These are phyloP conservation scores for Orchesellides sinensis DNA, from an alignment of 2,888 invertebrate species.

Conservation along the genomic window DNA sequence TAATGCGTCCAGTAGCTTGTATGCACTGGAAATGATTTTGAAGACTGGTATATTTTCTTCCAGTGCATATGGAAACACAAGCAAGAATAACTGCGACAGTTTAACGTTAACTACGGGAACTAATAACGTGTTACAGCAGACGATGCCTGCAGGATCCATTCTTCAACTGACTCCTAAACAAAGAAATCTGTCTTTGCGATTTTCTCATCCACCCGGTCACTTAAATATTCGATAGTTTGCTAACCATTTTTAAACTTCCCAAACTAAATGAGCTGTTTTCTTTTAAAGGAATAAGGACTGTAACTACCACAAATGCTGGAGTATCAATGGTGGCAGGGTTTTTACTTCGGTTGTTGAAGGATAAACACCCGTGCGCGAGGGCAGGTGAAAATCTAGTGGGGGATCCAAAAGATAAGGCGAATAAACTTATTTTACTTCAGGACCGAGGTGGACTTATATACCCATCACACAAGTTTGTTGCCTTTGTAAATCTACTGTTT, in stretches of 20 bases:
- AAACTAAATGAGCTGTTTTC: not conserved
- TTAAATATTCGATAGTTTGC: not conserved
- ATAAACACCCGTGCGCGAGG: constrained; percentile 3
- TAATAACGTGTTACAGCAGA: not conserved
- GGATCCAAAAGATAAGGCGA: not conserved
- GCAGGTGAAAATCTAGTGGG: not conserved
- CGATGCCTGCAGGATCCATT: not conserved
- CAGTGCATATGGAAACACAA: not conserved
- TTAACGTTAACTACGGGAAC: not conserved
- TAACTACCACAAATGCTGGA: constrained; percentile 35
- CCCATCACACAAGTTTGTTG: constrained; percentile 25
- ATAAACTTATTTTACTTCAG: constrained; percentile 16
- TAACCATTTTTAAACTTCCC: constrained; percentile 11
- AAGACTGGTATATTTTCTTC: constrained; percentile 44
- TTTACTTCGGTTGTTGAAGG: constrained; percentile 18
- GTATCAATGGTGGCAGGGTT: constrained; percentile 49
- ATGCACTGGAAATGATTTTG: constrained; percentile 43
- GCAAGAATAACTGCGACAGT: not conserved
- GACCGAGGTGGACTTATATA: constrained; percentile 46
- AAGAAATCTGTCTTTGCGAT: not conserved
- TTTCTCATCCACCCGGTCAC: constrained; percentile 13
- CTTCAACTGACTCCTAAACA: not conserved
- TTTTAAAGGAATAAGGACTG: no score
- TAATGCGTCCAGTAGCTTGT: constrained; percentile 13
- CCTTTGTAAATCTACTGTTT: constrained; percentile 13